Evolutionary conservation across 2,113 vertebrate genomes (phyloP).

Genomic region (Mesocricetus auratus): DNA sequence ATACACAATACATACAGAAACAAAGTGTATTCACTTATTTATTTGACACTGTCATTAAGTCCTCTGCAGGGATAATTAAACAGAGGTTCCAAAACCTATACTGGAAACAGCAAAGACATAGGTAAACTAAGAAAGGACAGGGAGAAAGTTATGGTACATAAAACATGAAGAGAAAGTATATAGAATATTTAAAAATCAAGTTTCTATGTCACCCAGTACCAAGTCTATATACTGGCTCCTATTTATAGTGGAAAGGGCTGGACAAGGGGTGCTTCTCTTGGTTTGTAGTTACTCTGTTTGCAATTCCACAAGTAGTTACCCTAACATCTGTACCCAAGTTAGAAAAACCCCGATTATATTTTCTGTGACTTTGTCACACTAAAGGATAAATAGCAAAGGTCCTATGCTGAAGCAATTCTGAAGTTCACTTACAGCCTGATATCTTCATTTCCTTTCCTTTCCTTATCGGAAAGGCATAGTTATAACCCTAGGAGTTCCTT

Average conservation of each 20-base stretch:
- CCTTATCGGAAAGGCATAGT: slow-evolving; percentile 27
- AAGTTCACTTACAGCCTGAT: slow-evolving; percentile 38
- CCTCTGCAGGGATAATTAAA: neutral
- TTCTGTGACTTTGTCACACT: slow-evolving; percentile 27
- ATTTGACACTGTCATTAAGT: neutral
- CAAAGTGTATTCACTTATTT: neutral
- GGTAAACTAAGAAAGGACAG: neutral
- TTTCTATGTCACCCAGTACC: neutral
- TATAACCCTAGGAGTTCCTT: slow-evolving; percentile 70
- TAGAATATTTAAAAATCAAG: neutral
- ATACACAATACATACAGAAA: neutral
- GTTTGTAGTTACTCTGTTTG: neutral
- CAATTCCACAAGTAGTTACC: slow-evolving; percentile 37
- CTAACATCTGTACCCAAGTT: neutral
- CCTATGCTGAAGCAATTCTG: slow-evolving; percentile 19
- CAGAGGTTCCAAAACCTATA: neutral
- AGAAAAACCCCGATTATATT: slow-evolving; percentile 30
- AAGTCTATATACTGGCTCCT: neutral
- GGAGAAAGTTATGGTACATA: neutral
- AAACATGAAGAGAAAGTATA: slow-evolving; percentile 16
- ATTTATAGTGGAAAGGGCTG: neutral
- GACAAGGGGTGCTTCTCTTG: neutral
- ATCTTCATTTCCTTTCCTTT: slow-evolving; percentile 55
- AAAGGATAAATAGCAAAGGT: neutral
- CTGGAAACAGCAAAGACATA: neutral